A percentile compares a stretch with the other conserved stretches of the same genome.
Conservation (phyloP, 2,797 vertebrate genomes). For the Gymnothorax javanicus region DNA sequence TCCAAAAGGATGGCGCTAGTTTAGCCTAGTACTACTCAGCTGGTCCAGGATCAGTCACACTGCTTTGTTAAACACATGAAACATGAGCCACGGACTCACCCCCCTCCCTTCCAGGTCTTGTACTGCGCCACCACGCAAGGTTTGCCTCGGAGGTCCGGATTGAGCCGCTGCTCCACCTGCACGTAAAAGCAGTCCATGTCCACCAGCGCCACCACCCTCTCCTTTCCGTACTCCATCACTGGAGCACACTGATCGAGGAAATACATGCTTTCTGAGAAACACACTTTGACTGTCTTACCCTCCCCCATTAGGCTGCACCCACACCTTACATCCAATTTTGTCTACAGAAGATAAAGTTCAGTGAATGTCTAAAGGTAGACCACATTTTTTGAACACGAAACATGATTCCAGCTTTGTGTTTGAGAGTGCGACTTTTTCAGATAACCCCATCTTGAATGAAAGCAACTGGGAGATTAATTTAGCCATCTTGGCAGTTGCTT, state of each 20-base stretch:
- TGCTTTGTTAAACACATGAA: neutral
- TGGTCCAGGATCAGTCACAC: neutral
- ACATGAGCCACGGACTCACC: constrained; percentile 69
- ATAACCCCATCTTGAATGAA: no score
- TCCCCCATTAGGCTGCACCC: neutral
- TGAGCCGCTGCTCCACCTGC: constrained; percentile 88
- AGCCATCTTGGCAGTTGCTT: no score
- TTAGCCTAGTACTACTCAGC: neutral
- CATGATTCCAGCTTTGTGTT: no score
- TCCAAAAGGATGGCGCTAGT: neutral
- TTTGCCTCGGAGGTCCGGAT: constrained; percentile 79
- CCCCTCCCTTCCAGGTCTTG: constrained; percentile 89
- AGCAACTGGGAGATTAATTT: no score
- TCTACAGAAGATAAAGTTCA: neutral
- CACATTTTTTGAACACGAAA: no score
- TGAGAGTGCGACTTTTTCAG: no score
- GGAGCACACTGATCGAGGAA: neutral
- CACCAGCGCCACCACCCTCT: constrained; percentile 84
- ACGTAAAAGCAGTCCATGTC: constrained; percentile 98
- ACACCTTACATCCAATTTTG: no score
- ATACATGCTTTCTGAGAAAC: neutral
- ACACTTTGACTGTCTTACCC: neutral
- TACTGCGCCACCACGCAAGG: constrained; percentile 91
- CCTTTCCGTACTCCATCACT: constrained; percentile 78
- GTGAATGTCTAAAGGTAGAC: no score